These are phyloP conservation scores for Leptopilina boulardi DNA, from an alignment of 1,140 invertebrate genomes.

Conservation along the genomic window DNA sequence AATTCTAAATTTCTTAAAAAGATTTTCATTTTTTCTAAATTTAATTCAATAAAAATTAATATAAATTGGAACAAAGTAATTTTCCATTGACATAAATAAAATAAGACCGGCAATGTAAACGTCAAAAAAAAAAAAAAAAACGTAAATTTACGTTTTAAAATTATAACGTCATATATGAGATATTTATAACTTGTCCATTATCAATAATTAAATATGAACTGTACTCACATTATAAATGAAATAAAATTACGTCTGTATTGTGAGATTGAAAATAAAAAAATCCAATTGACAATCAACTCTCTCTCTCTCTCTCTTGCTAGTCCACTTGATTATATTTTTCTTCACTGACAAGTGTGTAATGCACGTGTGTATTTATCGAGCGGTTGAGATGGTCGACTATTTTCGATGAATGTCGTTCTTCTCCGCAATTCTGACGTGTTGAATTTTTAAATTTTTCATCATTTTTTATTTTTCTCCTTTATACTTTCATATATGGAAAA, in stretches of 20 bases:
- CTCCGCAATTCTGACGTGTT: neutral
- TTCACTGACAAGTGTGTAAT: conserved; percentile 7
- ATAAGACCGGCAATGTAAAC: neutral
- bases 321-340: neutral
- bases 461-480: neutral
- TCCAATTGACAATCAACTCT: neutral
- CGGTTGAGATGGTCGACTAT: neutral
- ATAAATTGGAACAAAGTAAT: neutral
- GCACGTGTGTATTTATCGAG: conserved; percentile 27
- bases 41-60: neutral
- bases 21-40: neutral
- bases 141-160: neutral
- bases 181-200: neutral
- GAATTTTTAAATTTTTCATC: neutral
- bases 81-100: neutral
- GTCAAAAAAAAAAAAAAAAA: neutral
- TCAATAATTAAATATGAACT: neutral
- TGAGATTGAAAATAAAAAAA: neutral
- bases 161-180: neutral
- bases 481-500: neutral
- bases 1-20: no score
- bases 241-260: neutral
- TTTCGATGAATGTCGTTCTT: neutral
- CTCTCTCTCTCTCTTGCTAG: no score
- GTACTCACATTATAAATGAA: conserved; percentile 9